A percentile compares a stretch with the other conserved stretches of the same genome.
Conservation (phyloP, 2,888 invertebrate genomes). For the Lepidocyrtinus sp. region DNA sequence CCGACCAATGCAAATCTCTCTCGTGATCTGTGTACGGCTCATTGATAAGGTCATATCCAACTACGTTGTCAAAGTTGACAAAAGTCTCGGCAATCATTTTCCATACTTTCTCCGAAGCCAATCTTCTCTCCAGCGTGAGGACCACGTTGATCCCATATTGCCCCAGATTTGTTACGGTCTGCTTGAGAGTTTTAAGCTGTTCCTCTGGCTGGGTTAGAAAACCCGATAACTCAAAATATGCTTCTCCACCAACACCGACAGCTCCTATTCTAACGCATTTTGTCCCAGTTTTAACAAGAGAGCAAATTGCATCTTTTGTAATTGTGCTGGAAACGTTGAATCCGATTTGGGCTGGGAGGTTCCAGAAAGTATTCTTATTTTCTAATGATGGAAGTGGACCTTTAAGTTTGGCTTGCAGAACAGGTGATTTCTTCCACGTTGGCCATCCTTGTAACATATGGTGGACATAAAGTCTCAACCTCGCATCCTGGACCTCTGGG, state of each 20-base stretch:
- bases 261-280: slow-evolving; percentile 57
- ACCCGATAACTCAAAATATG: slow-evolving; percentile 40
- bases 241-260: slow-evolving; percentile 49
- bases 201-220: slow-evolving; percentile 38
- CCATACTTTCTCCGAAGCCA: slow-evolving; percentile 42
- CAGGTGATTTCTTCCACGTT: slow-evolving; percentile 11
- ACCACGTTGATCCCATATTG: slow-evolving; percentile 35
- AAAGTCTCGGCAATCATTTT: slow-evolving; percentile 43
- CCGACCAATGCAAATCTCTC: slow-evolving; percentile 36
- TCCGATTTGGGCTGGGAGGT: slow-evolving; percentile 38
- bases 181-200: slow-evolving; percentile 22
- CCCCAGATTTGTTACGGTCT: slow-evolving; percentile 27
- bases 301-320: slow-evolving; percentile 27
- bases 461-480: slow-evolving; percentile 56
- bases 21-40: slow-evolving; percentile 57
- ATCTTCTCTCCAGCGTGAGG: slow-evolving; percentile 50
- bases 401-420: neutral
- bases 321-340: slow-evolving; percentile 56
- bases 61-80: slow-evolving; percentile 14
- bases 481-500: slow-evolving; percentile 61
- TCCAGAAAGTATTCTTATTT: slow-evolving; percentile 49
- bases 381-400: neutral
- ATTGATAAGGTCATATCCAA: slow-evolving; percentile 65
- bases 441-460: slow-evolving; percentile 66
- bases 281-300: slow-evolving; percentile 35